These are phyloP conservation scores for Manduca sexta DNA, from an alignment of 1,140 invertebrate species.

Conservation along the genomic window DNA sequence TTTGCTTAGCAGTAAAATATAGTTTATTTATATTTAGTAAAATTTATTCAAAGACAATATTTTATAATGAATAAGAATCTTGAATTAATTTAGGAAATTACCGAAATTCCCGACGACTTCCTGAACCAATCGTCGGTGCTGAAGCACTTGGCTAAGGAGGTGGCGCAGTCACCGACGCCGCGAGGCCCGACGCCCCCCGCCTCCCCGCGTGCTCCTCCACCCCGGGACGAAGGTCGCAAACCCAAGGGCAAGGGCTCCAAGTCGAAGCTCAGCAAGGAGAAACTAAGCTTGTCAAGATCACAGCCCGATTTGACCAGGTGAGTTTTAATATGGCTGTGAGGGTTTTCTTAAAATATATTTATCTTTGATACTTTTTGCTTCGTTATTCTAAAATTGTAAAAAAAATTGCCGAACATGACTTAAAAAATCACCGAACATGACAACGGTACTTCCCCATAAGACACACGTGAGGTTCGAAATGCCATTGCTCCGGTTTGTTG, in stretches of 20 bases:
- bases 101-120: constrained; percentile 89
- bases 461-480: too few relatives aligned
- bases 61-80: too few relatives aligned
- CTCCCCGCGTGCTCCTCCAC: constrained; percentile 37
- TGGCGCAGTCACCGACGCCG: constrained; percentile 75
- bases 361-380: too few relatives aligned
- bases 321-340: constrained; percentile 10
- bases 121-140: constrained; percentile 88
- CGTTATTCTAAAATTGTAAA: too few relatives aligned
- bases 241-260: constrained; percentile 57
- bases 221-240: constrained; percentile 33
- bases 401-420: too few relatives aligned
- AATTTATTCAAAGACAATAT: too few relatives aligned
- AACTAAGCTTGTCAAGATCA: constrained; percentile 83
- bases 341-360: too few relatives aligned
- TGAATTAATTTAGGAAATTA: constrained; percentile 81
- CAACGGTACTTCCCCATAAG: too few relatives aligned
- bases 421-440: too few relatives aligned
- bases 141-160: constrained; percentile 89
- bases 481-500: too few relatives aligned
- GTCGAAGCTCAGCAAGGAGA: constrained; percentile 72
- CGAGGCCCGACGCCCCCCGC: constrained; percentile 53
- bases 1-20: too few relatives aligned
- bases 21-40: too few relatives aligned
- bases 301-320: constrained; percentile 71